Percentiles rank a stretch among this genome's conserved stretches.
Conservation (phyloP, 2,113 vertebrate genomes). For the Rhodinocichla rosea region DNA sequence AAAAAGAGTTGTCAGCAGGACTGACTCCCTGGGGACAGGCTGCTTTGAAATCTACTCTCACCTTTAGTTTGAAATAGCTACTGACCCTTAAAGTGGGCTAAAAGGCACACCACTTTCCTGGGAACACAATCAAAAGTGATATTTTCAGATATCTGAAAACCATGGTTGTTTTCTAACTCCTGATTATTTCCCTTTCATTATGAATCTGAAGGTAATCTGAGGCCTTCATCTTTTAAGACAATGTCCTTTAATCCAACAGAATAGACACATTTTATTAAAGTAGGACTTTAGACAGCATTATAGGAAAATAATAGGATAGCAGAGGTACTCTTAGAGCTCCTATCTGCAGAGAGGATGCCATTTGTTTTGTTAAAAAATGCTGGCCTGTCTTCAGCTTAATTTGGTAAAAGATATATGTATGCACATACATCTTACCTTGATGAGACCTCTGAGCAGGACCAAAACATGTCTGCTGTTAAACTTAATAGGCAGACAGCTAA, state of each 20-base stretch:
- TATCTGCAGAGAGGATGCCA: background rate
- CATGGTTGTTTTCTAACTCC: background rate
- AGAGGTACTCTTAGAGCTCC: background rate
- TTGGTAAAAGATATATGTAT: background rate
- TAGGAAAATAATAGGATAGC: background rate
- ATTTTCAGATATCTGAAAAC: background rate
- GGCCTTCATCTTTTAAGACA: background rate
- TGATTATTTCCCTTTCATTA: background rate
- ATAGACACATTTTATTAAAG: background rate
- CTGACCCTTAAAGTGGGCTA: background rate
- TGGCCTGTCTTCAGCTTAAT: background rate
- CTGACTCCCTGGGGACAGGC: background rate
- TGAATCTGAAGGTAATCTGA: background rate
- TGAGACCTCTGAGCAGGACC: background rate
- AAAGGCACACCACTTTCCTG: background rate
- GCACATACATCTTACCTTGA: background rate
- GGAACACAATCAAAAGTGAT: background rate
- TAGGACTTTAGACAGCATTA: background rate
- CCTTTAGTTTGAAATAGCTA: background rate
- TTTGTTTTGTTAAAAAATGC: background rate
- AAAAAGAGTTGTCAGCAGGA: background rate
- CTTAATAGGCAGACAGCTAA: background rate
- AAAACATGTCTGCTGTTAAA: background rate
- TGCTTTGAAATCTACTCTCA: slow-evolving; percentile 6
- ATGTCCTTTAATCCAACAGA: background rate